Evolutionary conservation across 2,113 vertebrate species (phyloP).

Genomic region (Panurus biarmicus): DNA sequence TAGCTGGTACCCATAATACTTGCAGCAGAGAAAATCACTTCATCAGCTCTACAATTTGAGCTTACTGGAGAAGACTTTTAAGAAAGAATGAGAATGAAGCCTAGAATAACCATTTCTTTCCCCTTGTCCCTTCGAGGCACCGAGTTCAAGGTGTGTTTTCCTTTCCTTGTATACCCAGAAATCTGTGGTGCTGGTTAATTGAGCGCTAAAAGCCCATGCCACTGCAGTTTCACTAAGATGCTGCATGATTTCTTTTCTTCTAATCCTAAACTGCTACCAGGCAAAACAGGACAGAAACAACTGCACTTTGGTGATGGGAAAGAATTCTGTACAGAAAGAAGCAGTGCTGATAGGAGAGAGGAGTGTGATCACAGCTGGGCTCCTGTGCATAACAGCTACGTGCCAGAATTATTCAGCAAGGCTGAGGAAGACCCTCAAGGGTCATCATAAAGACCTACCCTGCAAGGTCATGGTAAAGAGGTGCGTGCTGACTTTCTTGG

Average conservation of each 20-base stretch:
- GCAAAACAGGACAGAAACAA: neutral
- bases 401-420: neutral
- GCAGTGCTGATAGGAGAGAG: neutral
- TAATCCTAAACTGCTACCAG: neutral
- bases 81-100: conserved; percentile 30
- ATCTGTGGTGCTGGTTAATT: conserved; percentile 13
- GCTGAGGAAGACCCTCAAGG: neutral
- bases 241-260: neutral
- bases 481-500: neutral
- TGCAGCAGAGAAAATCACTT: conserved; percentile 37
- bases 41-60: conserved; percentile 44
- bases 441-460: neutral
- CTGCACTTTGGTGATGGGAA: neutral
- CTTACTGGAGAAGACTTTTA: conserved; percentile 15
- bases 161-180: neutral
- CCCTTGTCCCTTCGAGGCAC: neutral
- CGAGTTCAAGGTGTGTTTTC: conserved; percentile 47
- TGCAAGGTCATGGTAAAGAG: neutral
- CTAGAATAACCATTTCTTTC: conserved; percentile 35
- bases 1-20: conserved; percentile 10
- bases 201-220: neutral
- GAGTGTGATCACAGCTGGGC: neutral
- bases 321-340: neutral
- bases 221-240: conserved; percentile 29
- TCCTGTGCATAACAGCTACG: neutral